Evolutionary conservation across 2,888 invertebrate species (phyloP).

Genomic region (Hydropsyche betteni): DNA sequence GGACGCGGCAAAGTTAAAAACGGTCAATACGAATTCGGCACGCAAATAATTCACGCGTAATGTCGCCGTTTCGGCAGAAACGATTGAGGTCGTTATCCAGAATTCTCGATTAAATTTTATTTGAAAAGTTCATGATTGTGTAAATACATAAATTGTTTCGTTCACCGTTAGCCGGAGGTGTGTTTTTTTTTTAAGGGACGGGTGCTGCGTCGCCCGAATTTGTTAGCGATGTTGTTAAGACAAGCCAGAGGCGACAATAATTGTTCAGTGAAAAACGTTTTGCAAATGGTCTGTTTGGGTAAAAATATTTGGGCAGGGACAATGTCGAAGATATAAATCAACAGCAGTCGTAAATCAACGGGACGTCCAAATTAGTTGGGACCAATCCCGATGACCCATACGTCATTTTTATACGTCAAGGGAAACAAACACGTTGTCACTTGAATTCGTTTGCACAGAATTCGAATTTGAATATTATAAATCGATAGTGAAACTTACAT

Average conservation of each 20-base stretch:
- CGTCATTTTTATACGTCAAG: constrained; percentile 27
- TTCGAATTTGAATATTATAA: neutral
- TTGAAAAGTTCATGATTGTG: neutral
- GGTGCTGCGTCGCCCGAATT: neutral
- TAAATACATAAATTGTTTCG: neutral
- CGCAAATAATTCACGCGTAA: constrained; percentile 9
- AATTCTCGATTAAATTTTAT: neutral
- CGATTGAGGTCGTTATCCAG: neutral
- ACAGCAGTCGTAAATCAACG: constrained; percentile 39
- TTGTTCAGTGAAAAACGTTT: neutral
- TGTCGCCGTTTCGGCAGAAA: neutral
- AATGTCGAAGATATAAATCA: constrained; percentile 40
- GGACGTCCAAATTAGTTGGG: constrained; percentile 42
- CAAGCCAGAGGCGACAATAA: neutral
- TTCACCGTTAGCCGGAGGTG: constrained; percentile 5
- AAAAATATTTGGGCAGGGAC: constrained; percentile 24
- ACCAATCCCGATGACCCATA: constrained; percentile 27
- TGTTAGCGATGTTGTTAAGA: constrained; percentile 21
- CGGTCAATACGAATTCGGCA: constrained; percentile 11
- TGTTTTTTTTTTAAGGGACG: neutral
- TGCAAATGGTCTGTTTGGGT: constrained; percentile 11
- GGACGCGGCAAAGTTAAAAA: constrained; percentile 11
- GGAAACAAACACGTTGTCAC: neutral
- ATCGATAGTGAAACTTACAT: too few species aligned
- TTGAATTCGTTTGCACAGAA: neutral